Evolutionary conservation across 1,140 invertebrate genomes (phyloP).

Genomic region (Euwallacea fornicatus): DNA sequence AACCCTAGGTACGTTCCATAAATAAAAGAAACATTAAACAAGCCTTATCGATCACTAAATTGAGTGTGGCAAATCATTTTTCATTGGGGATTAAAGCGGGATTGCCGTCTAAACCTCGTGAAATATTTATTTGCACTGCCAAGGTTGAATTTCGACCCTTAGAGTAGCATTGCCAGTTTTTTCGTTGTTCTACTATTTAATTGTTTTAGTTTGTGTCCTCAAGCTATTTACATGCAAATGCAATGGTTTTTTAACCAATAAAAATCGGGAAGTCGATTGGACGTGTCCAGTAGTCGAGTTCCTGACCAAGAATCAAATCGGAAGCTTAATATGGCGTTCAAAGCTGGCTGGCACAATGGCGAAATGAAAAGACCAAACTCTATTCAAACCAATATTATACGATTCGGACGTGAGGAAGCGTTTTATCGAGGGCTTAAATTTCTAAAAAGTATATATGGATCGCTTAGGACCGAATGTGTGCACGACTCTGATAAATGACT

Average conservation of each 20-base stretch:
- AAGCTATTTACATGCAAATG: too few relatives aligned
- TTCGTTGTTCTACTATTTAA: too few relatives aligned
- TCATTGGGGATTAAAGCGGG: constrained; percentile 12
- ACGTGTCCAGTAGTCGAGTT: constrained; percentile 16
- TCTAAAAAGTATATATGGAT: constrained; percentile 22
- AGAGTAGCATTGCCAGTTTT: too few relatives aligned
- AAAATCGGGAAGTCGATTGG: neutral
- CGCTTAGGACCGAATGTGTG: constrained; percentile 23
- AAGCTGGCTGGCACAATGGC: constrained; percentile 27
- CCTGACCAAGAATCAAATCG: constrained; percentile 33
- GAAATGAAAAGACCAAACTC: constrained; percentile 29
- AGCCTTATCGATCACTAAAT: constrained; percentile 18
- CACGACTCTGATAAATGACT: constrained; percentile 26
- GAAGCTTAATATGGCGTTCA: constrained; percentile 26
- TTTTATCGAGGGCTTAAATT: constrained; percentile 24
- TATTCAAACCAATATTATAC: constrained; percentile 32
- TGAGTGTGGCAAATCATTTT: constrained; percentile 14
- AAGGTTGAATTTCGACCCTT: neutral
- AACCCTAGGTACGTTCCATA: constrained; percentile 16
- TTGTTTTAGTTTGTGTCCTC: too few relatives aligned
- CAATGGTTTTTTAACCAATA: neutral
- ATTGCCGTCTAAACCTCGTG: constrained; percentile 6
- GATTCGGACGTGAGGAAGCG: constrained; percentile 32
- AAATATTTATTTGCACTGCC: constrained; percentile 9
- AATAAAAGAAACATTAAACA: constrained; percentile 27